Evolutionary conservation across 2,888 invertebrate species (phyloP).

Genomic region (Mimachlamys varia): DNA sequence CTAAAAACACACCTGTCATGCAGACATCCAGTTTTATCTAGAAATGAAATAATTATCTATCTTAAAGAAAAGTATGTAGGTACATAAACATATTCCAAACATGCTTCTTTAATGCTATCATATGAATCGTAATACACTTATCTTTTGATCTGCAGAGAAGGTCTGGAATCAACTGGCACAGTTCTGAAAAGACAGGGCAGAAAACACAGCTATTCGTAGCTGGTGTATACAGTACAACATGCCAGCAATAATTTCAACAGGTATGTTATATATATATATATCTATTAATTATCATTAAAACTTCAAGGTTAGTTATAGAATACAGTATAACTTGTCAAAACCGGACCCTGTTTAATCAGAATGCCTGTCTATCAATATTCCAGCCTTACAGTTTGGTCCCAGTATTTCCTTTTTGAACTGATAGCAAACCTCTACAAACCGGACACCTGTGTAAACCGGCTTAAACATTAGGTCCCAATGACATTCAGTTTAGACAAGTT

Average conservation of each 20-base stretch:
- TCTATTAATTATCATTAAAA: not conserved
- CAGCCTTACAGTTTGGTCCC: too few relatives aligned
- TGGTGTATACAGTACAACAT: too few relatives aligned
- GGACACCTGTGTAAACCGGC: too few relatives aligned
- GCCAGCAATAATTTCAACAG: not conserved
- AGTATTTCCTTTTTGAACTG: too few relatives aligned
- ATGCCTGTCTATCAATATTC: too few relatives aligned
- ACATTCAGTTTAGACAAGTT: too few relatives aligned
- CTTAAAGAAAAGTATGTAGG: not conserved
- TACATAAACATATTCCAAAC: not conserved
- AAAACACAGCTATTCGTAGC: not conserved
- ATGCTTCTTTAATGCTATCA: not conserved
- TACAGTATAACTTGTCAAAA: too few relatives aligned
- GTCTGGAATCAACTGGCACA: not conserved
- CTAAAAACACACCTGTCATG: not conserved
- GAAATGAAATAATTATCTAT: not conserved
- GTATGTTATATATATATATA: not conserved
- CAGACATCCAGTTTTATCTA: not conserved
- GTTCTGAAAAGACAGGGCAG: not conserved
- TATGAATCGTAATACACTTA: not conserved
- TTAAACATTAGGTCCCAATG: too few relatives aligned
- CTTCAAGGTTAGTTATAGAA: not conserved
- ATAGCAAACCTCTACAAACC: too few relatives aligned
- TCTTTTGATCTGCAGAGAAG: not conserved
- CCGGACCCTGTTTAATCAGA: too few relatives aligned